Percentiles rank a stretch among this genome's conserved stretches.
Conservation (phyloP, 2,113 vertebrate genomes). For the Bothrops jararaca region DNA sequence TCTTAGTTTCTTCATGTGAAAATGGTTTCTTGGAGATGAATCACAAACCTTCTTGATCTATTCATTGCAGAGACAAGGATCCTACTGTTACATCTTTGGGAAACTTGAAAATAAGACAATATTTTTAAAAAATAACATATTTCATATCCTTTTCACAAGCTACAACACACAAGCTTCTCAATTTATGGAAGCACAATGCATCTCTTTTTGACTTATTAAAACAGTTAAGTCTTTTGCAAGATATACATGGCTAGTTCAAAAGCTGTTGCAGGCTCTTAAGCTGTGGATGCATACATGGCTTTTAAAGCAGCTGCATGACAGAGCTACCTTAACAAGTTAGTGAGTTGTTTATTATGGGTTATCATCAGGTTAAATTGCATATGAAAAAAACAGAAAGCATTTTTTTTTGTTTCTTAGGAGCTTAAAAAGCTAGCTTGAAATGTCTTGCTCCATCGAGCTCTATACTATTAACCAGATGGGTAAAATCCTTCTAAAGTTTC, state of each 20-base stretch:
- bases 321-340: too few relatives aligned
- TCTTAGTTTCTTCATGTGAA: not conserved
- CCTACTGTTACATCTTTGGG: rapidly evolving
- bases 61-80: slow-evolving; percentile 20
- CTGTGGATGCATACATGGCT: too few relatives aligned
- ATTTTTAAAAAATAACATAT: not conserved
- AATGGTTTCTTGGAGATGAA: not conserved
- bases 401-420: not conserved
- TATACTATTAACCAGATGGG: too few relatives aligned
- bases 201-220: not conserved
- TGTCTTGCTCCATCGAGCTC: too few relatives aligned
- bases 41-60: not conserved
- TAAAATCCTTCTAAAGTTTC: too few relatives aligned
- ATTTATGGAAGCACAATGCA: not conserved
- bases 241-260: too few relatives aligned
- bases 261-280: too few relatives aligned
- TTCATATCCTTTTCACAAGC: slow-evolving; percentile 3
- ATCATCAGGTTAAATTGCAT: not conserved
- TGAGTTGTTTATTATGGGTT: not conserved
- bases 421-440: too few relatives aligned
- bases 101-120: slow-evolving; percentile 28
- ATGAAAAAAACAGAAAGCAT: not conserved
- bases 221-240: too few relatives aligned
- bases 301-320: too few relatives aligned
- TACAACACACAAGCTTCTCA: not conserved